Percentiles rank a stretch among this genome's conserved stretches.
Evolutionary conservation across 2,888 invertebrate genomes (phyloP).

Genomic region (Glyphotaelius pellucidus): DNA sequence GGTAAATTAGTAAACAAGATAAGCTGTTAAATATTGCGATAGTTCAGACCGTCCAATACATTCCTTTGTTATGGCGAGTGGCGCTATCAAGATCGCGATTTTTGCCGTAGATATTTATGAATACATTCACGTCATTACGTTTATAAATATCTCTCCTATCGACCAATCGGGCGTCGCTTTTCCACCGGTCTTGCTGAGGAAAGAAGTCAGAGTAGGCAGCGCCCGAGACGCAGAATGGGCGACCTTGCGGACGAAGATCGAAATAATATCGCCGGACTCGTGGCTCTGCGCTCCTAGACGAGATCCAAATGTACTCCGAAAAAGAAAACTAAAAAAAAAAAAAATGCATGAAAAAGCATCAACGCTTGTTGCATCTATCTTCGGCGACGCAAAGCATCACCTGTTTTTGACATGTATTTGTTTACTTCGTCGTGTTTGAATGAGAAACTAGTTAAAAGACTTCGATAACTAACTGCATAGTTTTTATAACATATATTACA

Average conservation of each 20-base stretch:
- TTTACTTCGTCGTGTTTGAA: not conserved
- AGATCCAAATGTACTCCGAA: not conserved
- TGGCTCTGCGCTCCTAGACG: not conserved
- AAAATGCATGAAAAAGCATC: not conserved
- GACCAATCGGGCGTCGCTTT: not conserved
- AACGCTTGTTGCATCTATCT: not conserved
- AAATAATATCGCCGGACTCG: slow-evolving; percentile 5
- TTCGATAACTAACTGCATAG: too few species aligned
- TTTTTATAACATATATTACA: too few species aligned
- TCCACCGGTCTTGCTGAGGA: not conserved
- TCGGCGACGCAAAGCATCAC: not conserved
- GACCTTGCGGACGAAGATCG: slow-evolving; percentile 28
- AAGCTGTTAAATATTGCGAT: not conserved
- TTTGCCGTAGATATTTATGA: not conserved
- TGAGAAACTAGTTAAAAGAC: too few species aligned
- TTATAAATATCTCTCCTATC: not conserved
- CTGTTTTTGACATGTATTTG: slow-evolving; percentile 18
- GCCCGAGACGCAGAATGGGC: not conserved
- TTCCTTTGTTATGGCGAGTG: not conserved
- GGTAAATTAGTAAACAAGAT: not conserved
- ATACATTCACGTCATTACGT: not conserved
- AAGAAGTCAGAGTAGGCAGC: not conserved
- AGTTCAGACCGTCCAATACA: not conserved
- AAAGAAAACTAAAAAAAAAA: not conserved
- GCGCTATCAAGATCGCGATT: not conserved